Evolutionary conservation across 2,797 vertebrate genomes (phyloP), one percentile per base, ranked within the genome.

Genomic region (Bovichtus diacanthus): DNA sequence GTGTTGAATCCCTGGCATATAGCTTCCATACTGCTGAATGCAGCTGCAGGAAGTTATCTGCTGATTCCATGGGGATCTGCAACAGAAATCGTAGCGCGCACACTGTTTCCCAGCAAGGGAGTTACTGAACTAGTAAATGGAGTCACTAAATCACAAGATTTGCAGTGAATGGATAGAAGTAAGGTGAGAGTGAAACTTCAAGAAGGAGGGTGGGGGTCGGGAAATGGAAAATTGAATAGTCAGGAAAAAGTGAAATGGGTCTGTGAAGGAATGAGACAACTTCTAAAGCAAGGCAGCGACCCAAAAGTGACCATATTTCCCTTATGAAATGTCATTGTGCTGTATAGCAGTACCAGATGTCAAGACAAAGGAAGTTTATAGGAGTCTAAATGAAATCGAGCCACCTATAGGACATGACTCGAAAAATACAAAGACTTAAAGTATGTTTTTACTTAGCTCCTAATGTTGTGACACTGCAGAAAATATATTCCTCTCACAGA

Each of bases 1-100:
- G 55, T 39, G 74, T 74, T 87, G 80, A 85, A 82, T 81, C 82
- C 79, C 38, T 60, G 56, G 34, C 46, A 79, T 71, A 72, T 67
- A 76, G 71, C 77, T 70, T 69, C 65, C 51, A 76, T 81, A 59
- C 66, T 80, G 68, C 78, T 59, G 70, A 83, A 60, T 74, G 39
- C 51, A 53, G 68, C 74, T 31, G 36, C 74, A 51, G 59, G 77
- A 80, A 74, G 68, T 80, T 67, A 78, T 75, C 72, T 72, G 55
- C 70, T 43, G 64, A 55, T 78, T 69, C 60, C 60, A 36, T 44
- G 29, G 29, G 43, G 75, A 74, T 69, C 62, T 47, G 61, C 36
- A 44, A 41, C 8, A 54, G 50, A 78, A 74, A 74, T 66, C 68
- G 61, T 50, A 38, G 23, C 11, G 1, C 46, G n/a, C 34, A 54